phyloP scores from a whole-genome alignment of 1,140 invertebrate genomes.

The Lutraria rhynchaena region DNA sequence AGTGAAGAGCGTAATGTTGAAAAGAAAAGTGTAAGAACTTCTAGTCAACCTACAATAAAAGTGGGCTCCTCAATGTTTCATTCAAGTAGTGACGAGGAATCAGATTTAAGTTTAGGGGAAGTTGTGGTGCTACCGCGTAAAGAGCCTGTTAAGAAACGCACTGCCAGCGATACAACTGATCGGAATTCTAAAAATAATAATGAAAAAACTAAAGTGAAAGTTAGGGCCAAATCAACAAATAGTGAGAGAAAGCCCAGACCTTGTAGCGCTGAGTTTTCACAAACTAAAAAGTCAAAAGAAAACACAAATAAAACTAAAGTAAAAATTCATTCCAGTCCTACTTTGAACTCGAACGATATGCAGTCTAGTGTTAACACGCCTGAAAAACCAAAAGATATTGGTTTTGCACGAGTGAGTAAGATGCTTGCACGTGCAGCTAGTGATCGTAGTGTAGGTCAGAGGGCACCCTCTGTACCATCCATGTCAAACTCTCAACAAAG shows the following conservation, averaged over 20 bases:
- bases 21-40: constrained; percentile 23
- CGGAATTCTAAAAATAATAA: constrained; percentile 5
- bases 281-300: constrained; percentile 8
- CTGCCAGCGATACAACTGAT: constrained; percentile 27
- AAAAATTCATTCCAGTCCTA: constrained; percentile 55
- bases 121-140: constrained; percentile 34
- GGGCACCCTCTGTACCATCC: neutral
- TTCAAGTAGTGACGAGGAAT: constrained; percentile 53
- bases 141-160: constrained; percentile 5
- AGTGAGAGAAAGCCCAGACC: constrained; percentile 41
- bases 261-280: constrained; percentile 60
- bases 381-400: constrained; percentile 48
- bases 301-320: constrained; percentile 33
- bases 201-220: constrained; percentile 47
- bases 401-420: constrained; percentile 56
- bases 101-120: constrained; percentile 62
- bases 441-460: constrained; percentile 18
- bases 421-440: constrained; percentile 47
- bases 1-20: constrained; percentile 45
- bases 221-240: constrained; percentile 12
- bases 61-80: neutral
- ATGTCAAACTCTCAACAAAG: constrained; percentile 68
- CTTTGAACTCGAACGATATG: constrained; percentile 35
- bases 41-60: constrained; percentile 53
- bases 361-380: neutral